Evolutionary conservation across 2,113 vertebrate genomes (phyloP).

Genomic region (Dasyurus viverrinus): DNA sequence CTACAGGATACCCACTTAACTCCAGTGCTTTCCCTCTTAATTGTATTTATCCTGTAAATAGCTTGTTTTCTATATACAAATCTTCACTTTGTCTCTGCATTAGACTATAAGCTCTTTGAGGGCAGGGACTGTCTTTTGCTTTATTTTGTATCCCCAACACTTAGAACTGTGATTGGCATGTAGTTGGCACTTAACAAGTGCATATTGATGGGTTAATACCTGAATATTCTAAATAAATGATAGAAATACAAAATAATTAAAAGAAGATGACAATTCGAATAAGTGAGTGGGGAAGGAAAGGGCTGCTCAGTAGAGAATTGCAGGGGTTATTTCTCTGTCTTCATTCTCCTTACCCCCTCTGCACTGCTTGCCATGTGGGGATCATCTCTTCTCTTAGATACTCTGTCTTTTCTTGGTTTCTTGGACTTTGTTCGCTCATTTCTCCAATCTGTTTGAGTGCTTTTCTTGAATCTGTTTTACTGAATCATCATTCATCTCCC

Average conservation of each 20-base stretch:
- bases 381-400: background rate
- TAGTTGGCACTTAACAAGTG: background rate
- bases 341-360: background rate
- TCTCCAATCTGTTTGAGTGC: background rate
- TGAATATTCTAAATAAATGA: background rate
- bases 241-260: background rate
- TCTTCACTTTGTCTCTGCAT: background rate
- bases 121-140: background rate
- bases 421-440: background rate
- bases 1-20: background rate
- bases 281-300: background rate
- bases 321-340: background rate
- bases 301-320: background rate
- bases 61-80: background rate
- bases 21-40: background rate
- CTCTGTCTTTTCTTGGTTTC: background rate
- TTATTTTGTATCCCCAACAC: background rate
- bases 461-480: background rate
- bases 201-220: background rate
- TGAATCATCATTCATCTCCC: background rate
- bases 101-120: background rate
- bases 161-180: background rate
- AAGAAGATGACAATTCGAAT: background rate
- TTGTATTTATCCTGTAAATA: background rate
- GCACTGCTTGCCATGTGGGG: background rate